Percentiles rank a stretch among this genome's conserved stretches.
phyloP scores from a whole-genome alignment of 2,113 vertebrate species.

The Cisticola juncidis region DNA sequence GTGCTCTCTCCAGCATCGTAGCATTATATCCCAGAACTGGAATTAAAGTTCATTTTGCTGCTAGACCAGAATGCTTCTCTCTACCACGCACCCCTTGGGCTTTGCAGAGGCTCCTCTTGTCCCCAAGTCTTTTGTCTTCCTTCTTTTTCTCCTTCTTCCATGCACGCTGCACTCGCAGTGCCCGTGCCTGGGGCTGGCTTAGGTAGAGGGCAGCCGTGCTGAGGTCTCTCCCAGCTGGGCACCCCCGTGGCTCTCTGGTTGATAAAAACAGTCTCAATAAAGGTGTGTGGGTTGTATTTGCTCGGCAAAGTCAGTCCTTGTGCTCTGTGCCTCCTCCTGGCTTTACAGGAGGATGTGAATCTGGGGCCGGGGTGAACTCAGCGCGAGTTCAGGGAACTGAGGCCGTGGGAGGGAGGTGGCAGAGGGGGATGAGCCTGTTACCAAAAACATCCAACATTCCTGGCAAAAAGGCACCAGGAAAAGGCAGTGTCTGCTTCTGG shows the following conservation, averaged over 20 bases:
- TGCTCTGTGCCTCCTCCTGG: background rate
- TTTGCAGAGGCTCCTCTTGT: background rate
- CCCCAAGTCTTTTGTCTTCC: background rate
- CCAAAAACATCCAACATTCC: background rate
- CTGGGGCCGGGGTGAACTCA: background rate
- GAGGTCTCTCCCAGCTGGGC: background rate
- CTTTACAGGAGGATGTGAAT: background rate
- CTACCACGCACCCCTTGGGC: background rate
- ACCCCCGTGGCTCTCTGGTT: background rate
- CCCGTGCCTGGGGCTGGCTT: background rate
- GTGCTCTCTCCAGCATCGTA: background rate
- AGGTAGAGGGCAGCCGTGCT: background rate
- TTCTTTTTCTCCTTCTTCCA: background rate
- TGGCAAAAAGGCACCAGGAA: background rate
- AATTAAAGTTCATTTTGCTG: background rate
- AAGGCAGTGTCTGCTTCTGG: background rate
- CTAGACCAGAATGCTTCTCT: conserved; percentile 2
- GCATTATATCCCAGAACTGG: background rate
- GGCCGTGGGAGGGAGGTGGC: background rate
- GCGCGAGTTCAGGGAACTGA: background rate
- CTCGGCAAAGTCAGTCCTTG: background rate
- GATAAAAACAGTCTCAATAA: background rate
- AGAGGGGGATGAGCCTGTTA: background rate
- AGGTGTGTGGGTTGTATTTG: background rate
- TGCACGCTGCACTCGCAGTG: background rate